Evolutionary conservation across 2,888 invertebrate genomes (phyloP), one percentile per base, ranked within the genome.

Genomic region (Adineta ricciae): DNA sequence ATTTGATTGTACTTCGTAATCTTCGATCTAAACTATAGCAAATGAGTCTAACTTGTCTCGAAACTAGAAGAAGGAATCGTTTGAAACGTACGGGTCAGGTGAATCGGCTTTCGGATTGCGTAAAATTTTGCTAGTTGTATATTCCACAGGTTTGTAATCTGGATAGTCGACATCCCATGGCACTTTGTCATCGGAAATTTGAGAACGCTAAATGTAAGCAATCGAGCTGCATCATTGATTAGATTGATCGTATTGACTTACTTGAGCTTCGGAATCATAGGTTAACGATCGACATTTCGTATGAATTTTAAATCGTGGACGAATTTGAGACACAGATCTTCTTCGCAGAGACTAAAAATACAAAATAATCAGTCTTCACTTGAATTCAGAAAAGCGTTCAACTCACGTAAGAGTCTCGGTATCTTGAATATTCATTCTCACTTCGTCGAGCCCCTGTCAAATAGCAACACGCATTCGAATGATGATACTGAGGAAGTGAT

Each of bases 151-250:
- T 32, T 84, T 54, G 50, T 85, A 85, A 27, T 85, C 73, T 2
- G 85, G 38, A 83, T 50, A 85, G 8, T 73, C 32, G 27, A 85
- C 78, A 36, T 50, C 73, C 85, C 85, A 85, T 11, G 50, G 14
- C n/a, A 85, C 85, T 78, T 84, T 85, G 24, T 85, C 85, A 49
- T 85, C 84, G 16, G 83, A 52, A 14, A 85, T 78, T 41, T n/a
- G 32, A 27, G 52, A 41, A 46, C 85, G 73, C 52, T 52, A 49
- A 27, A 52, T 50, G 50, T 49, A 8, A 49, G 14, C 8, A 49
- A 49, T 11, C 14, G 49, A 49, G 8, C 49, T 11, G 49, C 14
- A 49, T 11, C 49, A 49, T 49, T 49, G 14, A 11, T 49, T 49
- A 11, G 2, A 64, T 64, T 41, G 16, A 73, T 38, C 24, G n/a